Evolutionary conservation across 2,888 invertebrate genomes (phyloP).

Genomic region (Tachina grossa): DNA sequence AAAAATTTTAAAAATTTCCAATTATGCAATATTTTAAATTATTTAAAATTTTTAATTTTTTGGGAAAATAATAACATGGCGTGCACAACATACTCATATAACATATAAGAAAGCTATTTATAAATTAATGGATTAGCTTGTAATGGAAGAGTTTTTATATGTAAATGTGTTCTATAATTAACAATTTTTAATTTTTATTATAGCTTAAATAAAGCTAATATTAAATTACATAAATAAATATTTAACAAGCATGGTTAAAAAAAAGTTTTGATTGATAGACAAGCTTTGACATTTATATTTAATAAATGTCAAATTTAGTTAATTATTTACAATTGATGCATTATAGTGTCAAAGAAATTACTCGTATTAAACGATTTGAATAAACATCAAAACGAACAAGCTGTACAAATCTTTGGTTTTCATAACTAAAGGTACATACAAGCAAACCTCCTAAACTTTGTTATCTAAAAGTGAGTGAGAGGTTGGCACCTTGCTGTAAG

Average conservation of each 20-base stretch:
- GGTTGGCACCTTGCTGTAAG: too few species aligned
- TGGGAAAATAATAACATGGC: background rate
- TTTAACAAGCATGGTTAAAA: background rate
- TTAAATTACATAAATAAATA: too few species aligned
- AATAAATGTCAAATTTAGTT: slow-evolving; percentile 21
- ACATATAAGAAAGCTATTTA: background rate
- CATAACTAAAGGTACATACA: too few species aligned
- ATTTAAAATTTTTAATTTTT: background rate
- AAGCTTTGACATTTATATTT: slow-evolving; percentile 26
- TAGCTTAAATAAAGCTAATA: too few species aligned
- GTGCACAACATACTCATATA: too few species aligned
- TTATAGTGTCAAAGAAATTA: background rate
- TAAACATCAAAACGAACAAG: too few species aligned
- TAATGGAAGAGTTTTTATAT: background rate
- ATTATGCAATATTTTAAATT: background rate
- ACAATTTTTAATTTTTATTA: too few species aligned
- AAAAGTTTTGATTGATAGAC: slow-evolving; percentile 35
- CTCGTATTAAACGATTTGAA: background rate
- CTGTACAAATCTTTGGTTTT: too few species aligned
- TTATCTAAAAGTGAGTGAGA: too few species aligned
- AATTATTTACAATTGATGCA: slow-evolving; percentile 12
- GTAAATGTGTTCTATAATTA: too few species aligned
- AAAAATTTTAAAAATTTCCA: background rate
- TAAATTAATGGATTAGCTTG: background rate
- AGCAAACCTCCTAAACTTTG: too few species aligned